A percentile compares a stretch with the other conserved stretches of the same genome.
phyloP scores from a whole-genome alignment of 1,140 invertebrate genomes.

The Megathymus violae region DNA sequence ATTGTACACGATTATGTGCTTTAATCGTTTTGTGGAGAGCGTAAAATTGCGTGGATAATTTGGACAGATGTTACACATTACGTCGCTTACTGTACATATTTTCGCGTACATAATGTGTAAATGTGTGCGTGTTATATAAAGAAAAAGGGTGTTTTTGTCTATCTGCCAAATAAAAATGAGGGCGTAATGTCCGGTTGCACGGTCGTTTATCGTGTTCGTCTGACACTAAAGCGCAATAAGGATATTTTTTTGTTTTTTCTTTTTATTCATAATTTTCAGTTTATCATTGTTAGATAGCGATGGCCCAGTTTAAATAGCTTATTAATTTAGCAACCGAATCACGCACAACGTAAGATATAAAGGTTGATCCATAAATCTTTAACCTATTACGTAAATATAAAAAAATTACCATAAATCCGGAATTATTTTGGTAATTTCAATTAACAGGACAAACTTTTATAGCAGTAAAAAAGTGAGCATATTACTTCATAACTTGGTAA shows the following conservation, averaged over 20 bases:
- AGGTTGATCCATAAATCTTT: too few relatives aligned
- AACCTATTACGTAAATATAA: too few relatives aligned
- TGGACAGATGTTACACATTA: slow-evolving; percentile 43
- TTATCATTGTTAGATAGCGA: too few relatives aligned
- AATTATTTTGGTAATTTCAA: not conserved
- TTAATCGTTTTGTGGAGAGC: slow-evolving; percentile 40
- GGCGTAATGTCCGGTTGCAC: slow-evolving; percentile 78
- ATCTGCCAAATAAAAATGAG: slow-evolving; percentile 83
- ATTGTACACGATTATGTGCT: slow-evolving; percentile 46
- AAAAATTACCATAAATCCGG: too few relatives aligned
- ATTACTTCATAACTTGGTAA: slow-evolving; percentile 12
- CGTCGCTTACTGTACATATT: slow-evolving; percentile 49
- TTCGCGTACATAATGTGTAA: slow-evolving; percentile 50
- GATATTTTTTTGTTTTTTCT: slow-evolving; percentile 31
- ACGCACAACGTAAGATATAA: too few relatives aligned
- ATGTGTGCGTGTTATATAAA: slow-evolving; percentile 69
- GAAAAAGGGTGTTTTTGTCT: slow-evolving; percentile 83
- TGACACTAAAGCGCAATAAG: slow-evolving; percentile 39
- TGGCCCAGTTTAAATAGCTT: too few relatives aligned
- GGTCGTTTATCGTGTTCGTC: slow-evolving; percentile 69
- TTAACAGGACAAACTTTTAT: not conserved
- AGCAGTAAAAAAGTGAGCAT: slow-evolving; percentile 1
- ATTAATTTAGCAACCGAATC: too few relatives aligned
- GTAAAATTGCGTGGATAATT: slow-evolving; percentile 52
- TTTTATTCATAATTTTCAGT: not conserved